Evolutionary conservation across 2,113 vertebrate species (phyloP), one percentile per base, ranked within the genome.

Genomic region (Pampusana beccarii): DNA sequence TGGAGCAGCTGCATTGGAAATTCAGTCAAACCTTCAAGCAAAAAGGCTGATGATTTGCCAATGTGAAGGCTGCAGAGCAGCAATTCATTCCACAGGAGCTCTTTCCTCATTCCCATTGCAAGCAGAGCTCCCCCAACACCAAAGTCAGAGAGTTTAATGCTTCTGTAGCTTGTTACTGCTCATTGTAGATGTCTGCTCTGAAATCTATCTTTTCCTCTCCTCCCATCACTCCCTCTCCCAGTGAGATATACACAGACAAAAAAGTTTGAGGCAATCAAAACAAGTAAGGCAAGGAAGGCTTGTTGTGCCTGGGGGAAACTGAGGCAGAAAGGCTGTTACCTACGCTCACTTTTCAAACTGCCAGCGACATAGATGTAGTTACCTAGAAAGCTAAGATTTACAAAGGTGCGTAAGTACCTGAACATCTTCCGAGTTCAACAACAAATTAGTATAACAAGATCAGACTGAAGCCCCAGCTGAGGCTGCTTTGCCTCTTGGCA

Each of bases 301-400:
- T 73, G 18, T 13, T 54, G 31, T n/a, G 29, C 33, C 26, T 24
- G 26, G 6, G 56, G 46, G 65, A 93, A 92, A 94, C 73, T n/a
- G 78, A 82, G 65, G 78, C 88, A 90, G 70, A n/a, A 77, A n/a
- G 5, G 20, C 9, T n/a, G 13, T 31, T 48, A 29, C 48, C 20
- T 62, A 7, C 3, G 0, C 7, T 13, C 19, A 8, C 34, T 28
- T 73, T 71, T 75, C 75, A 46, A 57, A 51, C 24, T 18, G 34
- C 28, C 29, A 38, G 10, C 0, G 2, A 6, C 8, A 8, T 19
- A 70, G 50, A 2, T 5, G 46, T 11, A 29, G 53, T 38, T 44
- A 57, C 14, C 24, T 2, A 4, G 38, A 50, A 64, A 91, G 20
- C 33, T 20, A 3, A 50, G 48, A 21, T 28, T 23, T 58, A 6